Base-by-base conservation (phyloP, 2,113 vertebrate species). In the Cyprinus carpio region DNA sequence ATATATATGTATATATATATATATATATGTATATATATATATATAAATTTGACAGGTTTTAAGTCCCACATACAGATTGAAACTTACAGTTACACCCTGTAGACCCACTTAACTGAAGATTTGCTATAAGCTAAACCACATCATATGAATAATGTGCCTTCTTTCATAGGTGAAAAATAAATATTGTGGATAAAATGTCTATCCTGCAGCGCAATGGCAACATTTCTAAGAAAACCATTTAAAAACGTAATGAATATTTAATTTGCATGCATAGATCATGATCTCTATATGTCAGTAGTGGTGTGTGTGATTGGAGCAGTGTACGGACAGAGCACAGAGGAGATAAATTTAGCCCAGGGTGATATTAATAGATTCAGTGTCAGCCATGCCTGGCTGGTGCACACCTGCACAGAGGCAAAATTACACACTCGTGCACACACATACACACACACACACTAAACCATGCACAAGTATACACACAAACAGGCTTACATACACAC, bases 261-360 rank as follows among this genome's bases (percentile, higher is more conserved):
- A 51, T 75, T 51, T 51, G 20, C 16, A 25, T 54, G 5, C 43
- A 51, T 76, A 49, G 25, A 54, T 76, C 40, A 8, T 29, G 74
- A 49, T 74, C 71, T 72, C 3, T 51, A 9, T 16, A 20, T 27
- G 43, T 71, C 31, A 37, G 67, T 71, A 20, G 67, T 37, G 67
- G 67, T 34, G 64, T 34, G 40, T 46, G 46, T 69, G 62, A 51
- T 64, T n/a, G 62, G 27, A 31, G 20, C 65, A 51, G 65, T 31
- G 81, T 72, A 29, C 16, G 65, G 46, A 54, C 64, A 71, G 49
- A 37, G 54, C 43, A 72, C 18, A 54, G 27, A 56, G 29, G 7
- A 82, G 20, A 49, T 72, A 82, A 54, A 82, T 82, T 82, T 82
- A 82, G 65, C 81, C 64, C 29, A 37, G 81, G 81, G 43, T 72